Percentiles rank a stretch among this genome's conserved stretches.
phyloP scores from a whole-genome alignment of 2,888 invertebrate genomes.

The Ectemnius continuus region DNA sequence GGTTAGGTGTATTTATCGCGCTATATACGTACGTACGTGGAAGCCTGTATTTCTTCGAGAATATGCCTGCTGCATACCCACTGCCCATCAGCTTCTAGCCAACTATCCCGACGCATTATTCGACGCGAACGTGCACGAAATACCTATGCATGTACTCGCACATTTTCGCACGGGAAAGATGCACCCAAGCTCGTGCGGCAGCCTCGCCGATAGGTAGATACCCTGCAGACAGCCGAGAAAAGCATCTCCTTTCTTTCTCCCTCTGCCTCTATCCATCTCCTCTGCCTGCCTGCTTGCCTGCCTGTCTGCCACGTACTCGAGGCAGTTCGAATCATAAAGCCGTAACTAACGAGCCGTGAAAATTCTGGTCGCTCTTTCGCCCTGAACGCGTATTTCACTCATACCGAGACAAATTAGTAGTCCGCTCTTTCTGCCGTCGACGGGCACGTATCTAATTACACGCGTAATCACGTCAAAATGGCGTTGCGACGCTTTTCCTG shows the following conservation, averaged over 20 bases:
- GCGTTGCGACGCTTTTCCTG: background rate
- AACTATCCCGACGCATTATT: conserved; percentile 51
- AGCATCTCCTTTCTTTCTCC: conserved; percentile 4
- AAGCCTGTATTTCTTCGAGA: background rate
- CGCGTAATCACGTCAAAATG: conserved; percentile 22
- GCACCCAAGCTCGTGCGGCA: too few relatives aligned
- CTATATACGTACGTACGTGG: conserved; percentile 25
- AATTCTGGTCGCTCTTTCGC: conserved; percentile 56
- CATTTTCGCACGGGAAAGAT: conserved; percentile 20
- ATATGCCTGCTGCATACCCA: background rate
- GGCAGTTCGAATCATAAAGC: conserved; percentile 58
- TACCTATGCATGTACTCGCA: conserved; percentile 46
- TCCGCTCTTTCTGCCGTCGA: background rate
- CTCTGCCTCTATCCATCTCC: conserved; percentile 2
- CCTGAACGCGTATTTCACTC: conserved; percentile 5
- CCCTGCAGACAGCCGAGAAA: too few relatives aligned
- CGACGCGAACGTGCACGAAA: conserved; percentile 56
- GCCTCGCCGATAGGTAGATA: too few relatives aligned
- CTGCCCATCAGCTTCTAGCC: conserved; percentile 33
- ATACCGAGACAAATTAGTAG: conserved; percentile 7
- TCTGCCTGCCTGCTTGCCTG: background rate
- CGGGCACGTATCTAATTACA: conserved; percentile 24
- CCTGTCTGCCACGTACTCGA: background rate
- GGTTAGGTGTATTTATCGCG: conserved; percentile 57
- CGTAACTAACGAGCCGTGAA: conserved; percentile 70